phyloP scores from a whole-genome alignment of 2,797 vertebrate species.

The Poeciliopsis presidionis region DNA sequence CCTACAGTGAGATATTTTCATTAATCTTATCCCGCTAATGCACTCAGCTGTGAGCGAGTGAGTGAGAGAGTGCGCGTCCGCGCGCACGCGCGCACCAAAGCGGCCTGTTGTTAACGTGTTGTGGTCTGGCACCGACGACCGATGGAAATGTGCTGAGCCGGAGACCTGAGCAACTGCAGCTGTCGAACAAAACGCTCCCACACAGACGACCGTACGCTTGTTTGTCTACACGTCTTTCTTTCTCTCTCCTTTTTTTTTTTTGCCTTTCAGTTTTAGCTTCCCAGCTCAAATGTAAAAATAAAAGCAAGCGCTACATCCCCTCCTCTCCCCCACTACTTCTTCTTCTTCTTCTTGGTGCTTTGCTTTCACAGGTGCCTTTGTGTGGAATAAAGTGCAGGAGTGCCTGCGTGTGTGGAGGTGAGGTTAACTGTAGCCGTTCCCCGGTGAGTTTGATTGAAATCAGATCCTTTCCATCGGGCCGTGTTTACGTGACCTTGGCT shows the following conservation, averaged over 20 bases:
- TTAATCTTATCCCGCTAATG: constrained; percentile 89
- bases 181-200: constrained; percentile 81
- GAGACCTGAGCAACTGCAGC: constrained; percentile 94
- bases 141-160: constrained; percentile 96
- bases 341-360: neutral
- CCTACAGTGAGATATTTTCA: constrained; percentile 89
- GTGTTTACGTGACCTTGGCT: constrained; percentile 52
- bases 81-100: constrained; percentile 73
- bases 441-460: constrained; percentile 54
- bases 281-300: neutral
- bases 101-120: constrained; percentile 90
- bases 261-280: neutral
- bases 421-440: constrained; percentile 37
- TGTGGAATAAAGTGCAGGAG: constrained; percentile 31
- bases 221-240: constrained; percentile 9
- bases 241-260: constrained; percentile 6
- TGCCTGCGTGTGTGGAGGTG: constrained; percentile 19
- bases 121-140: constrained; percentile 90
- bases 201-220: constrained; percentile 27
- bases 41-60: constrained; percentile 73
- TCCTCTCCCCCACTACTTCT: no score
- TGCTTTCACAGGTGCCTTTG: constrained; percentile 52
- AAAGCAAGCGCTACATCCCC: neutral
- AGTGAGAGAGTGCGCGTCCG: constrained; percentile 17
- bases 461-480: constrained; percentile 46